A percentile compares a stretch with the other conserved stretches of the same genome.
Conservation (phyloP, 2,888 invertebrate genomes). For the Ectemnius lituratus region DNA sequence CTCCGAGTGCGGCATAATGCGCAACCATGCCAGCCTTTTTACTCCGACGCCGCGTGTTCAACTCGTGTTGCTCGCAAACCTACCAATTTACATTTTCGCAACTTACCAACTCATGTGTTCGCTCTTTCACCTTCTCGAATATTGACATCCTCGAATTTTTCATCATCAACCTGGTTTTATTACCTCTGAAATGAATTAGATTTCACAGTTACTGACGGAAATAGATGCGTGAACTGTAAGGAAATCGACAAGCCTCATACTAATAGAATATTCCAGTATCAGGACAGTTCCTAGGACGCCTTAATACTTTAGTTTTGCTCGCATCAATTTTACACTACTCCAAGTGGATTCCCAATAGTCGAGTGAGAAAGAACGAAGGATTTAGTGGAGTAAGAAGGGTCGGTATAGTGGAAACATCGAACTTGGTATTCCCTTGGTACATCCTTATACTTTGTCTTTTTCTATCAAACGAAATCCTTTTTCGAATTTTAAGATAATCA, state of each 20-base stretch:
- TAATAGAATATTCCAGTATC: neutral
- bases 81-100: too few relatives aligned
- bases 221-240: neutral
- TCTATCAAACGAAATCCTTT: too few relatives aligned
- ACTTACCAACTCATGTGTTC: too few relatives aligned
- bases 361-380: neutral
- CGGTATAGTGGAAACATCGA: neutral
- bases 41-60: neutral
- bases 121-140: too few relatives aligned
- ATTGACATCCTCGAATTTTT: too few relatives aligned
- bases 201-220: too few relatives aligned
- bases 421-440: neutral
- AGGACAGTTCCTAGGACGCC: neutral
- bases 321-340: neutral
- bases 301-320: neutral
- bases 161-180: too few relatives aligned
- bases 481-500: too few relatives aligned
- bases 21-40: neutral
- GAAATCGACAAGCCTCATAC: neutral
- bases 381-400: neutral
- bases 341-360: neutral
- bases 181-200: too few relatives aligned
- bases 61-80: too few relatives aligned
- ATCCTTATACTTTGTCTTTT: too few relatives aligned
- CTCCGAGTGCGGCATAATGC: constrained; percentile 10